Percentiles rank a stretch among this genome's conserved stretches.
Conservation (phyloP, 2,113 vertebrate species). For the Callopanchax toddi region DNA sequence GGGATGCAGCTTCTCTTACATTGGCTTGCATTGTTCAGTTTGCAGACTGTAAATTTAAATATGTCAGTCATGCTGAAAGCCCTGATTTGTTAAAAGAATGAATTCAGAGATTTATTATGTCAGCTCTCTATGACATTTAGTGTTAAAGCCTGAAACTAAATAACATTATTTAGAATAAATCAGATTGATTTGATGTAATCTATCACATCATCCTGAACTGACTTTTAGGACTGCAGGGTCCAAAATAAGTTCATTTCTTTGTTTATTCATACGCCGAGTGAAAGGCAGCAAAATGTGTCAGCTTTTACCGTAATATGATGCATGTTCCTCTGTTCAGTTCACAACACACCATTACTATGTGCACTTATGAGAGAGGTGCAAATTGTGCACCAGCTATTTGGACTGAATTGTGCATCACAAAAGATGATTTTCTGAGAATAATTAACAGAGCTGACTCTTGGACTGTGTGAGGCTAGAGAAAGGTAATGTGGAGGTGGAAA, state of each 20-base stretch:
- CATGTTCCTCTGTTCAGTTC: slow-evolving; percentile 1
- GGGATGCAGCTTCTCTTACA: not conserved
- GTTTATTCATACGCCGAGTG: slow-evolving; percentile 9
- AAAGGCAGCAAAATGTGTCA: slow-evolving; percentile 14
- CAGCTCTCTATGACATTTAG: no score
- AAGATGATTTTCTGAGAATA: slow-evolving; percentile 25
- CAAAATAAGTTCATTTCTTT: not conserved
- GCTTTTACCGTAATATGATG: slow-evolving; percentile 27
- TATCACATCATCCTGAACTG: not conserved
- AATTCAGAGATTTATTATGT: not conserved
- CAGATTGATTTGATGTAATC: not conserved
- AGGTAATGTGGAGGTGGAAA: no score
- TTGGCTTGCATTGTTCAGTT: not conserved
- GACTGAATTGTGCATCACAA: not conserved
- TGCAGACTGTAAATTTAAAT: slow-evolving; percentile 3
- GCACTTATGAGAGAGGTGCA: not conserved
- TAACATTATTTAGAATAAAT: not conserved
- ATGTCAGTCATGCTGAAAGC: not conserved
- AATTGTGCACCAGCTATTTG: slow-evolving; percentile 12
- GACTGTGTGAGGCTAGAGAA: no score
- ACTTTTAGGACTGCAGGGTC: not conserved
- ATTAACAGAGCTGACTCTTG: slow-evolving; percentile 18
- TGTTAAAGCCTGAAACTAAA: not conserved
- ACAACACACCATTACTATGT: not conserved
- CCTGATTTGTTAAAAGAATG: slow-evolving; percentile 1